These are phyloP conservation scores for Heteromurus nitidus DNA, from an alignment of 2,888 invertebrate species.

Conservation along the genomic window DNA sequence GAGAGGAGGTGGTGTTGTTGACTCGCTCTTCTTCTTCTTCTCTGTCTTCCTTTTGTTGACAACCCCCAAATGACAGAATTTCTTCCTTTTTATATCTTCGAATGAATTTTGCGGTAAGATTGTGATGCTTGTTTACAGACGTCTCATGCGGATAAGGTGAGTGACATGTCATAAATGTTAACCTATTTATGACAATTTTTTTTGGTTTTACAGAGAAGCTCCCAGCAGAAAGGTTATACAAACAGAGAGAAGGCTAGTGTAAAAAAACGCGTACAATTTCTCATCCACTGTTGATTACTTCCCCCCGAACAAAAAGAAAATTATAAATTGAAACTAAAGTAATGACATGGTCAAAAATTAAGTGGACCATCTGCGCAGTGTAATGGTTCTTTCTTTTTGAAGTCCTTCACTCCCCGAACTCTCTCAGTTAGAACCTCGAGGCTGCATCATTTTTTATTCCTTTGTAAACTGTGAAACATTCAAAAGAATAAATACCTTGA, in stretches of 20 bases:
- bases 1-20: background rate
- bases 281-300: slow-evolving; percentile 39
- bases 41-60: background rate
- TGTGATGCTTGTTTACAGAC: slow-evolving; percentile 5
- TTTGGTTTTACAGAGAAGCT: no score
- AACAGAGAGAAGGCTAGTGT: background rate
- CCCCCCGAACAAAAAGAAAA: slow-evolving; percentile 17
- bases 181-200: slow-evolving; percentile 26
- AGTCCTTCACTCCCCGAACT: background rate
- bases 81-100: background rate
- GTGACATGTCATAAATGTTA: slow-evolving; percentile 17
- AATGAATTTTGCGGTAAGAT: background rate
- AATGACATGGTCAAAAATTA: slow-evolving; percentile 16
- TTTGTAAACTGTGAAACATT: slow-evolving; percentile 30
- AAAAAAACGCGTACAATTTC: slow-evolving; percentile 19
- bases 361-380: slow-evolving; percentile 9
- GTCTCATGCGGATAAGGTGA: background rate
- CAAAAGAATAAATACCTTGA: slow-evolving; percentile 19
- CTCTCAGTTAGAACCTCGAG: background rate
- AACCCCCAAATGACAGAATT: background rate
- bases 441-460: slow-evolving; percentile 44
- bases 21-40: background rate
- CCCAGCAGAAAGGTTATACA: slow-evolving; percentile 17
- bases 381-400: background rate
- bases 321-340: slow-evolving; percentile 11